Conservation (phyloP, 1,140 invertebrate species). For the Chironomus striatipennis region DNA sequence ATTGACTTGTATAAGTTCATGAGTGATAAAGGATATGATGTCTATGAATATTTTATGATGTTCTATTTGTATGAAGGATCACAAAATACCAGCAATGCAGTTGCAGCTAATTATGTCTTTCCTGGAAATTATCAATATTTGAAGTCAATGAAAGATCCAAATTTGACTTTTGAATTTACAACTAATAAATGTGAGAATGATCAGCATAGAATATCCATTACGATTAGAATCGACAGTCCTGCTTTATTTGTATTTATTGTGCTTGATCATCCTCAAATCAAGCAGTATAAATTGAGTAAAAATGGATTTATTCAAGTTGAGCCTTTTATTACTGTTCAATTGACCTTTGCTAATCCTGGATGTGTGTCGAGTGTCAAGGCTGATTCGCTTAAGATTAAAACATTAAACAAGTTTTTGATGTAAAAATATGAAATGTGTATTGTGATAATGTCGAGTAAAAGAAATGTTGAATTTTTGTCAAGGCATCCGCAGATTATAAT, state of each 20-base stretch:
- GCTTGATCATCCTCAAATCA: conserved; percentile 32
- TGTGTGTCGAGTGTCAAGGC: conserved; percentile 31
- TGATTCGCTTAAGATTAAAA: conserved; percentile 32
- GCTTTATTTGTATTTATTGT: conserved; percentile 39
- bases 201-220: conserved; percentile 30
- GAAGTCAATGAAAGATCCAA: conserved; percentile 32
- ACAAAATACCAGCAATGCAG: not conserved
- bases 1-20: conserved; percentile 31
- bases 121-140: conserved; percentile 31
- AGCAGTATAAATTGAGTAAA: conserved; percentile 35
- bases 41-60: conserved; percentile 33
- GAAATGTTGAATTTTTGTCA: no score
- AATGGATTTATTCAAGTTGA: conserved; percentile 39
- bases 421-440: no score
- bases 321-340: conserved; percentile 32
- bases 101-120: conserved; percentile 35
- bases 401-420: conserved; percentile 36
- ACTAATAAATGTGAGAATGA: not conserved
- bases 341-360: conserved; percentile 29
- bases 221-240: conserved; percentile 33
- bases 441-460: no score
- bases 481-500: no score
- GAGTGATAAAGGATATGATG: conserved; percentile 29
- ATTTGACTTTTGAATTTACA: not conserved
- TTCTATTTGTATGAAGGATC: conserved; percentile 24